These are phyloP conservation scores for Papilio helenus DNA, from an alignment of 1,140 invertebrate genomes.

Conservation along the genomic window DNA sequence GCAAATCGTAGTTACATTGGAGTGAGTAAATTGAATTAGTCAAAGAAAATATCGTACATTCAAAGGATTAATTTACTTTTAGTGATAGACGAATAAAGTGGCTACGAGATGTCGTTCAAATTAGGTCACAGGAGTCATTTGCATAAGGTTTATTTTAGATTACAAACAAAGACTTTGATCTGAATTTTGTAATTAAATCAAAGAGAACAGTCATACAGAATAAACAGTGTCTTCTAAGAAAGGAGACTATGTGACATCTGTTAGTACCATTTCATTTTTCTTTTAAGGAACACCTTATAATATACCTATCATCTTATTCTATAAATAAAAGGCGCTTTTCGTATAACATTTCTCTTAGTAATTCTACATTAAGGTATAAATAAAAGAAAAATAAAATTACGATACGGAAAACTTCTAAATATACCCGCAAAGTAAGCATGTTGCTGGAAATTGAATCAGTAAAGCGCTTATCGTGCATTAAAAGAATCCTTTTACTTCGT, in stretches of 20 bases:
- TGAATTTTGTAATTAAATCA: not conserved
- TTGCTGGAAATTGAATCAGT: constrained; percentile 23
- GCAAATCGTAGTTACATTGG: not conserved
- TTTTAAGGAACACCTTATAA: too few relatives aligned
- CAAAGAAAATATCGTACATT: constrained; percentile 14
- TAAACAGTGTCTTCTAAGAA: too few relatives aligned
- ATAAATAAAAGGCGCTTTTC: too few relatives aligned
- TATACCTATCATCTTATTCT: too few relatives aligned
- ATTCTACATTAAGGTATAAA: not conserved
- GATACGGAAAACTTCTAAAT: not conserved
- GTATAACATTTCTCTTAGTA: too few relatives aligned
- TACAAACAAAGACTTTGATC: not conserved
- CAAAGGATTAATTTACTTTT: not conserved
- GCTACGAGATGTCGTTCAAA: not conserved
- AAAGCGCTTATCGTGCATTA: constrained; percentile 29
- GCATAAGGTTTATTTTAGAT: not conserved
- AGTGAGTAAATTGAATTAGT: constrained; percentile 22
- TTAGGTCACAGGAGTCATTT: not conserved
- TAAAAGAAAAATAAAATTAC: not conserved
- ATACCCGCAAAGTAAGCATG: constrained; percentile 25
- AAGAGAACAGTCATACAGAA: not conserved
- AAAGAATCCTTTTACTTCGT: constrained; percentile 30
- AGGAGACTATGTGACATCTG: too few relatives aligned
- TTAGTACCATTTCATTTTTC: too few relatives aligned
- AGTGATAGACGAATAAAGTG: constrained; percentile 9